These are phyloP conservation scores for Megalurothrips usitatus DNA, from an alignment of 2,888 invertebrate genomes.

Conservation along the genomic window DNA sequence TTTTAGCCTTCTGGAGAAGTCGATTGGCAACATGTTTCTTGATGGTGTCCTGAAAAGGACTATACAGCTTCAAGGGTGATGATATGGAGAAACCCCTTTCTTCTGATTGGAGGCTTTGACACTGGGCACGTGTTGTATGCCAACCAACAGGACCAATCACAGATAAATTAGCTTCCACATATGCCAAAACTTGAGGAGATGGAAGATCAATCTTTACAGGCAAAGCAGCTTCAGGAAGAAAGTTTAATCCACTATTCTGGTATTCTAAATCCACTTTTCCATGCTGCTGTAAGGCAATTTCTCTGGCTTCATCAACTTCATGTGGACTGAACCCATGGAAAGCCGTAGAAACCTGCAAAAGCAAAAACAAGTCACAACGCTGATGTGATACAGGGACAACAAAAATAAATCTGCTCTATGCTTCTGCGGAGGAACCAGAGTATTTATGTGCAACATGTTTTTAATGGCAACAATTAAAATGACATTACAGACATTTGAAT, in stretches of 20 bases:
- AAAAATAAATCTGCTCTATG: too few relatives aligned
- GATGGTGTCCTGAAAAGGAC: not conserved
- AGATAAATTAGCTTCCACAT: not conserved
- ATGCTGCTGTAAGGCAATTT: slow-evolving; percentile 34
- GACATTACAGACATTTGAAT: slow-evolving; percentile 30
- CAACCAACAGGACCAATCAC: slow-evolving; percentile 4
- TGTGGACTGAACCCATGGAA: slow-evolving; percentile 46
- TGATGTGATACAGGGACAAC: slow-evolving; percentile 6
- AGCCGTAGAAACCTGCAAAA: slow-evolving; percentile 39
- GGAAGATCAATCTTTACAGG: not conserved
- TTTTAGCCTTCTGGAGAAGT: slow-evolving; percentile 35
- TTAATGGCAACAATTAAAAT: not conserved
- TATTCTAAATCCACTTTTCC: slow-evolving; percentile 36
- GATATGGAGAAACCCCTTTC: slow-evolving; percentile 32
- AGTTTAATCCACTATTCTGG: slow-evolving; percentile 33
- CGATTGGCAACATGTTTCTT: slow-evolving; percentile 28
- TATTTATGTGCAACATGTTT: too few relatives aligned
- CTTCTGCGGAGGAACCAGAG: too few relatives aligned
- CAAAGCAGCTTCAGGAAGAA: not conserved
- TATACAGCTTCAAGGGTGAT: not conserved
- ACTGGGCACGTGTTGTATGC: not conserved
- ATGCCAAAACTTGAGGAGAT: not conserved
- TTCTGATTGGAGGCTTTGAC: slow-evolving; percentile 37
- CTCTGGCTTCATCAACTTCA: slow-evolving; percentile 36
- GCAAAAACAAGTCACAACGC: not conserved